Percentiles rank a stretch among this genome's conserved stretches.
These are phyloP conservation scores for Semnornis frantzii DNA, from an alignment of 2,113 vertebrate species.

Conservation along the genomic window DNA sequence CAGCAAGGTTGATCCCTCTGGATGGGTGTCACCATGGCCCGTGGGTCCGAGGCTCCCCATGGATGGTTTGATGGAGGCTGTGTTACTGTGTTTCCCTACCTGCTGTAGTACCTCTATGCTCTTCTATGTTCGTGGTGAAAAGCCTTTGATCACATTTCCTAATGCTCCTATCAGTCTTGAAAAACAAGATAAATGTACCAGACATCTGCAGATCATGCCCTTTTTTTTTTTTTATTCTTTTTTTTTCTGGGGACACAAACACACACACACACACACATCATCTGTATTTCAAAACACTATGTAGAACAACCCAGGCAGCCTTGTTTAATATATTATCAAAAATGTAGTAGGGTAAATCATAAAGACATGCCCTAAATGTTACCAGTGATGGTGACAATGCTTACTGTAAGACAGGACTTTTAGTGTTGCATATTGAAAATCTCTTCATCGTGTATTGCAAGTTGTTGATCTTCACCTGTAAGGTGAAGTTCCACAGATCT, in stretches of 20 bases:
- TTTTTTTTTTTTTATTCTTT: no score
- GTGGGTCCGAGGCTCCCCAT: neutral
- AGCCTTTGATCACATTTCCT: neutral
- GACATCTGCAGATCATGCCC: neutral
- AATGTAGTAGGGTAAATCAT: neutral
- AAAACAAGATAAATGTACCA: neutral
- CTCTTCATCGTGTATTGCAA: neutral
- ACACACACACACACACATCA: no score
- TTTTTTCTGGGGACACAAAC: no score
- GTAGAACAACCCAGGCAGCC: neutral
- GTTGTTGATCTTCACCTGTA: neutral
- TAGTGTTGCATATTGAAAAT: neutral
- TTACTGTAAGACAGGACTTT: neutral
- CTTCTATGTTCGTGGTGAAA: neutral
- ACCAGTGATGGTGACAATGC: neutral
- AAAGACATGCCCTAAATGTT: neutral
- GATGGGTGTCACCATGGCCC: no score
- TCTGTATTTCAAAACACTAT: neutral
- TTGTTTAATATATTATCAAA: neutral
- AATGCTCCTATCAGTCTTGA: neutral
- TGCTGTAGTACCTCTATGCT: neutral
- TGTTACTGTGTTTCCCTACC: neutral
- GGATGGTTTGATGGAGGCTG: accelerated
- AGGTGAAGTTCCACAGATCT: neutral
- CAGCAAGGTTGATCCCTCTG: neutral